Conservation (phyloP, 1,140 invertebrate genomes). For the Dolichoris vasculosae region DNA sequence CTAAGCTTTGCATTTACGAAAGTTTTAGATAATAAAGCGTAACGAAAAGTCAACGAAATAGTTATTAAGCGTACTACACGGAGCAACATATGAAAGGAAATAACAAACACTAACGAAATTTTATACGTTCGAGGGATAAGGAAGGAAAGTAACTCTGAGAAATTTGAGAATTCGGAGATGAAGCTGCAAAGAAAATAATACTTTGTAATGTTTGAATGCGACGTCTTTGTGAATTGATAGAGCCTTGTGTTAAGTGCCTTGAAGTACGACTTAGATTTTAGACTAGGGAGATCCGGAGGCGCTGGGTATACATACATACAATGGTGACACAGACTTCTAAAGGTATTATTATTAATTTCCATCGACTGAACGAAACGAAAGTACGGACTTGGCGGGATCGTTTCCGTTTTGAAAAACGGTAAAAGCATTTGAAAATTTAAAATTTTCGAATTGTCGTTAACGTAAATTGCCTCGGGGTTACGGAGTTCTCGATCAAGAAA, state of each 20-base stretch:
- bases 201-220: conserved; percentile 58
- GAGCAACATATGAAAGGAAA: conserved; percentile 32
- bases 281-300: conserved; percentile 70
- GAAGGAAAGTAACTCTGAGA: conserved; percentile 48
- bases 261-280: conserved; percentile 74
- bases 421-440: too few species aligned
- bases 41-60: conserved; percentile 29
- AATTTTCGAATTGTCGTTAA: too few species aligned
- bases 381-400: conserved; percentile 31
- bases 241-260: conserved; percentile 76
- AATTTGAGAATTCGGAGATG: not conserved
- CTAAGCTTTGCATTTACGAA: conserved; percentile 39
- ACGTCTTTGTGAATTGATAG: conserved; percentile 67
- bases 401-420: too few species aligned
- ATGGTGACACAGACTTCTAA: conserved; percentile 68
- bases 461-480: too few species aligned
- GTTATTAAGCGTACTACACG: conserved; percentile 28
- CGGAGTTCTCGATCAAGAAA: conserved; percentile 1
- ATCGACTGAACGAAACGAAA: conserved; percentile 50
- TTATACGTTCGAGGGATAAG: conserved; percentile 55
- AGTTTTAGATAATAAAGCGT: conserved; percentile 18
- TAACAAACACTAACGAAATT: conserved; percentile 42
- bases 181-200: conserved; percentile 54
- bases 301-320: conserved; percentile 68
- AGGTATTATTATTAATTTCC: conserved; percentile 66